Base-by-base conservation (phyloP, 2,797 vertebrate genomes). In the Poeciliopsis infans region DNA sequence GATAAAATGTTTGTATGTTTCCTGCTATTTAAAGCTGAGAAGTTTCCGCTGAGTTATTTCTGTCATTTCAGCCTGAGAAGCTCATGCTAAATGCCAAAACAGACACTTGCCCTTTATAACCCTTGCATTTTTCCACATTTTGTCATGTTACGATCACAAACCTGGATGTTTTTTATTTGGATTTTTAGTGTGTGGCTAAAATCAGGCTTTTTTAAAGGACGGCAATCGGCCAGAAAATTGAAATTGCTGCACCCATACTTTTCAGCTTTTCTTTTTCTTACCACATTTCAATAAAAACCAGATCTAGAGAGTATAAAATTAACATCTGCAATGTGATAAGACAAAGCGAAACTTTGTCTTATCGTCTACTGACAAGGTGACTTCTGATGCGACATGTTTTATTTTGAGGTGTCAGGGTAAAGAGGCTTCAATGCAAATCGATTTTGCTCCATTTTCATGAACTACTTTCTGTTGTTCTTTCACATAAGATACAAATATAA, bases 11-110 rank as follows among this genome's bases (percentile, higher is more conserved):
- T 57, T 53, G 7, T n/a, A 66, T 7, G 41, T 41, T 66, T 79
- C 7, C 6, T 79, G 59, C 76, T 84, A 72, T 80, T 84, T 80
- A 55, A 78, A 84, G 79, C 80, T 46, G 31, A 75, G 23, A 23
- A 61, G 57, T 47, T 83, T 78, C 79, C 78, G 74, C 66, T 49
- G 66, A 72, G 45, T 57, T 72, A 31, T 76, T 76, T 72, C 16
- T 69, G 41, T 66, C 49, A 7, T 81, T 82, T 28, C 79, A 16
- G 51, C 25, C 69, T 20, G 47, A 69, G 20, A 76, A 11, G 12
- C 47, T 77, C 7, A 45, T 77, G 20, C 72, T 23, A 7, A 72
- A 33, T 4, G 33, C n/a, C 18, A n/a, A 11, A 31, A 16, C 28
- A 69, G 61, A 77, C 79, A 51, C 55, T 78, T 66, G 36, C 20